Conservation (phyloP, 2,797 vertebrate species). For the Hirundo rustica region DNA sequence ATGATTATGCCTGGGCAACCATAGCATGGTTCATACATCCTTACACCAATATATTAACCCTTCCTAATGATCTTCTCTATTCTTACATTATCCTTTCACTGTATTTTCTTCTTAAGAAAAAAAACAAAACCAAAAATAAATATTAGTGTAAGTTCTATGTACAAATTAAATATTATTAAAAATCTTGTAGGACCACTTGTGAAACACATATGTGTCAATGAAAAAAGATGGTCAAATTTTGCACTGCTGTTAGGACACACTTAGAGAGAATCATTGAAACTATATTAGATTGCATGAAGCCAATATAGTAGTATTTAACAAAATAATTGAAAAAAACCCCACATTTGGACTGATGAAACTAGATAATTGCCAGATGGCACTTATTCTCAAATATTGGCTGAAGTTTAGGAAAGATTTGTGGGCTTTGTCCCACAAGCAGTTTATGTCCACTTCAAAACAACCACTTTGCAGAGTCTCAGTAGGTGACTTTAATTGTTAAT, state of each 20-base stretch:
- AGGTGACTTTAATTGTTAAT: background rate
- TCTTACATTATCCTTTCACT: background rate
- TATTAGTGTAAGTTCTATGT: background rate
- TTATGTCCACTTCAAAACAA: background rate
- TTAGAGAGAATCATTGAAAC: background rate
- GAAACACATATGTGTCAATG: background rate
- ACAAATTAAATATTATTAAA: background rate
- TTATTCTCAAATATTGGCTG: background rate
- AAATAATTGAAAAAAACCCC: background rate
- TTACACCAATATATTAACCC: background rate
- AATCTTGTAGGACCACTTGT: background rate
- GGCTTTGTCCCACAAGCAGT: background rate
- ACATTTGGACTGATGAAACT: conserved; percentile 32
- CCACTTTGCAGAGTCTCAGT: background rate
- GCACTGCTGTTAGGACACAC: background rate
- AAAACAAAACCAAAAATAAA: background rate
- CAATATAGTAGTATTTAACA: background rate
- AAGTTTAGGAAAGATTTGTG: background rate
- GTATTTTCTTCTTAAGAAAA: background rate
- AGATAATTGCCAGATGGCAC: background rate
- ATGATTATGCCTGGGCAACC: background rate
- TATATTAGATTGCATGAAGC: background rate
- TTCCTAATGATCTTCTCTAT: background rate
- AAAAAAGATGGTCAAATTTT: background rate
- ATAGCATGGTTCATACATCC: background rate